phyloP scores from a whole-genome alignment of 2,797 vertebrate species.

The Enteromius anoplus region DNA sequence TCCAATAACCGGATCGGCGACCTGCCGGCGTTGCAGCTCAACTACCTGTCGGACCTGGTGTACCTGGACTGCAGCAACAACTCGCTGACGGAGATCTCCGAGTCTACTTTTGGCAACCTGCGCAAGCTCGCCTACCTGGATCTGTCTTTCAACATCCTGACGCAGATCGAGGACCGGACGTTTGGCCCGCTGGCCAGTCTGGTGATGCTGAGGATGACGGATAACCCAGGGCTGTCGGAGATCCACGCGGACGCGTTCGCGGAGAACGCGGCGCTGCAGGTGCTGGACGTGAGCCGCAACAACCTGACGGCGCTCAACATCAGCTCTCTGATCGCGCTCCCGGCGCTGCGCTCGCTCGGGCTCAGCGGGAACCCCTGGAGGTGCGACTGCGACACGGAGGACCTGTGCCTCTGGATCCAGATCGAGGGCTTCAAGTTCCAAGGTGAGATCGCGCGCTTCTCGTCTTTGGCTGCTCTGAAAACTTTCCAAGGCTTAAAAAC shows the following conservation, averaged over 20 bases:
- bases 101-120: constrained; percentile 89
- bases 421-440: constrained; percentile 85
- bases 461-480: not conserved
- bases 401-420: constrained; percentile 87
- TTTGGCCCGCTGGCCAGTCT: constrained; percentile 89
- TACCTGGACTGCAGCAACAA: constrained; percentile 94
- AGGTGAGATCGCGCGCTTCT: constrained; percentile 79
- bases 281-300: constrained; percentile 88
- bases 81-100: constrained; percentile 83
- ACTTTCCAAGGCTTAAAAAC: not conserved
- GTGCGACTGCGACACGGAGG: constrained; percentile 91
- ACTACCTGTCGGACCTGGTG: constrained; percentile 91
- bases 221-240: constrained; percentile 84
- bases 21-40: constrained; percentile 86
- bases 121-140: constrained; percentile 91
- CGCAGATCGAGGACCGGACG: constrained; percentile 84
- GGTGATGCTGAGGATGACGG: constrained; percentile 89
- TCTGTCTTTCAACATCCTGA: constrained; percentile 90
- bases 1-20: constrained; percentile 84
- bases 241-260: constrained; percentile 86
- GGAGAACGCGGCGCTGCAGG: constrained; percentile 88
- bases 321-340: constrained; percentile 79
- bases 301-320: constrained; percentile 86
- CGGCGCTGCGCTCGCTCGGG: constrained; percentile 82
- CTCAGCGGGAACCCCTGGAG: constrained; percentile 92